A percentile compares a stretch with the other conserved stretches of the same genome.
These are phyloP conservation scores for Thereva unica DNA, from an alignment of 2,888 invertebrate genomes.

Conservation along the genomic window DNA sequence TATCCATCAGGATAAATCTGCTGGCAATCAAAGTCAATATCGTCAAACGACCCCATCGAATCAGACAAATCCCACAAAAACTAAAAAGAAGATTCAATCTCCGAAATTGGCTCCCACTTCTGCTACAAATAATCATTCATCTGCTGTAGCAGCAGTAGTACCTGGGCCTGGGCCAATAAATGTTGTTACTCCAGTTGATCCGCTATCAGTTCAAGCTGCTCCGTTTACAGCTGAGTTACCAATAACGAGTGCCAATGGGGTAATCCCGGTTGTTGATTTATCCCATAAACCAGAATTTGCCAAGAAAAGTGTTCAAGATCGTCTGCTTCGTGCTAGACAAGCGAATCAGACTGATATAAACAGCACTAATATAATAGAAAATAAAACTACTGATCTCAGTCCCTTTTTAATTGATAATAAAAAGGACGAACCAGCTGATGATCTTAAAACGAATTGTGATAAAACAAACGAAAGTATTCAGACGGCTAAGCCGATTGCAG, in stretches of 20 bases:
- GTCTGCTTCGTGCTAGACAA: conserved; percentile 37
- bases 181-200: conserved; percentile 3
- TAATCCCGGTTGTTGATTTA: conserved; percentile 32
- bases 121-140: not conserved
- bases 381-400: not conserved
- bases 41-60: not conserved
- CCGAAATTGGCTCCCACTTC: not conserved
- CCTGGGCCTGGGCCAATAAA: conserved; percentile 2
- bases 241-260: conserved; percentile 25
- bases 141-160: not conserved
- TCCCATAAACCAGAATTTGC: conserved; percentile 42
- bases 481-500: conserved; percentile 32
- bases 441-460: conserved; percentile 34
- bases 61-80: not conserved
- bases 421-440: conserved; percentile 1
- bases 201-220: not conserved
- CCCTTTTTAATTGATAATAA: not conserved
- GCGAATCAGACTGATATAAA: conserved; percentile 4
- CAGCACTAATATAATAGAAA: not conserved
- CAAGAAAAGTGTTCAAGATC: conserved; percentile 42
- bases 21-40: not conserved
- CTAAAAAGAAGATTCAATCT: conserved; percentile 9
- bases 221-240: conserved; percentile 28
- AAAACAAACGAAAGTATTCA: conserved; percentile 37
- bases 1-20: conserved; percentile 4